Conservation (phyloP, 2,888 invertebrate genomes). For the Drosophila kanekoi region DNA sequence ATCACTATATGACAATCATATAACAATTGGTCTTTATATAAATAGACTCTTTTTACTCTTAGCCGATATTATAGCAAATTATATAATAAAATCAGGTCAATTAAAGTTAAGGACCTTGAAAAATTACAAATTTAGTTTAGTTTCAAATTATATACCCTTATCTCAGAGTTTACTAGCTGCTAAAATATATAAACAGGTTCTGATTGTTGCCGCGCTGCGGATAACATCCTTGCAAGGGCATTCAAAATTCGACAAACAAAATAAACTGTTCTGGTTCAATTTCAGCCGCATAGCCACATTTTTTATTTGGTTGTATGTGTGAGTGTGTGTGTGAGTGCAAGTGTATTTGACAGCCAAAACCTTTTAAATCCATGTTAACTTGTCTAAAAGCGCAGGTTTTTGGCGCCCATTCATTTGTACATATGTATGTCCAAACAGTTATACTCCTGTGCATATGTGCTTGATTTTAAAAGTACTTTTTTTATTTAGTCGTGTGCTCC, state of each 20-base stretch:
- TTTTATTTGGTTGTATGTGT: constrained; percentile 21
- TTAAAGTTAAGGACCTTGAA: too few species aligned
- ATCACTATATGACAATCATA: too few species aligned
- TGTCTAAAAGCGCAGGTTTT: constrained; percentile 78
- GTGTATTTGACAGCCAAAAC: constrained; percentile 79
- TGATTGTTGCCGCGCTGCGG: too few species aligned
- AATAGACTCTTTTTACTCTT: too few species aligned
- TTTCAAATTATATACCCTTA: too few species aligned
- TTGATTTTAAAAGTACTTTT: constrained; percentile 13
- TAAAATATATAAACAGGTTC: too few species aligned
- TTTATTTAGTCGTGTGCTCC: constrained; percentile 32
- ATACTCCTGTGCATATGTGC: constrained; percentile 7
- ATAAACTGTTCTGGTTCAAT: constrained; percentile 48
- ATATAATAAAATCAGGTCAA: too few species aligned
- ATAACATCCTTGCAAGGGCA: background rate
- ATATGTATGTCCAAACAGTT: constrained; percentile 7
- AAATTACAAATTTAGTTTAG: too few species aligned
- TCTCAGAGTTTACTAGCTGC: too few species aligned
- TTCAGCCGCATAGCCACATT: constrained; percentile 60
- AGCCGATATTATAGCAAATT: too few species aligned
- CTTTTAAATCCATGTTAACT: constrained; percentile 83
- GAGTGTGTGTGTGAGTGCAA: constrained; percentile 22
- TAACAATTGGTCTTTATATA: too few species aligned
- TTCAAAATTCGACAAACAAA: background rate
- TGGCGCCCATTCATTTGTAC: constrained; percentile 54